phyloP scores from a whole-genome alignment of 2,888 invertebrate genomes.

The Thyatira batis region DNA sequence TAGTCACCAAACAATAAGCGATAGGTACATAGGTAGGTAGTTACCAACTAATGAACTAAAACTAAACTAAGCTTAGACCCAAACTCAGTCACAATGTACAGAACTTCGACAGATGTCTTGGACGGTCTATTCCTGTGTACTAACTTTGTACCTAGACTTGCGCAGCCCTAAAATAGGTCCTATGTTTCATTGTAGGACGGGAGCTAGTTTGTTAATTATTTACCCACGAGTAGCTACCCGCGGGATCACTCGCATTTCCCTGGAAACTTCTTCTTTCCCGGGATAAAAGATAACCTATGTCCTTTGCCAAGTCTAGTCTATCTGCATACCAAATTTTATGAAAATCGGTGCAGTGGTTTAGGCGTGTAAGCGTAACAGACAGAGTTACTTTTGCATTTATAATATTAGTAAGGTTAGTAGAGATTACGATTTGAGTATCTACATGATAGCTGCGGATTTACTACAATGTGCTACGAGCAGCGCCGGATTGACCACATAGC shows the following conservation, averaged over 20 bases:
- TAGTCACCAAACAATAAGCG: not conserved
- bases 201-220: constrained; percentile 9
- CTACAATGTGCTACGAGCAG: constrained; percentile 5
- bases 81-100: constrained; percentile 35
- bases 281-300: no score
- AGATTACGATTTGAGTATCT: not conserved
- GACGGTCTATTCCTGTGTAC: constrained; percentile 31
- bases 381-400: no score
- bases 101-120: constrained; percentile 56
- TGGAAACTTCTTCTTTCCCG: no score
- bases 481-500: constrained; percentile 4
- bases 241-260: no score
- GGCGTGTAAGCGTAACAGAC: no score
- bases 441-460: constrained; percentile 8
- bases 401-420: no score
- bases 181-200: constrained; percentile 11
- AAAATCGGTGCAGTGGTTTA: no score
- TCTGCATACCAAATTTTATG: no score
- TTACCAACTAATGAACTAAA: constrained; percentile 23
- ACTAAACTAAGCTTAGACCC: constrained; percentile 8
- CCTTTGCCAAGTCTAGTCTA: no score
- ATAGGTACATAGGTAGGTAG: constrained; percentile 8
- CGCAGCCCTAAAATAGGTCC: constrained; percentile 8
- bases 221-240: no score
- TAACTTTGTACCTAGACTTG: constrained; percentile 35